These are phyloP conservation scores for Yasuhikotakia modesta DNA, from an alignment of 2,797 vertebrate genomes.

Conservation along the genomic window DNA sequence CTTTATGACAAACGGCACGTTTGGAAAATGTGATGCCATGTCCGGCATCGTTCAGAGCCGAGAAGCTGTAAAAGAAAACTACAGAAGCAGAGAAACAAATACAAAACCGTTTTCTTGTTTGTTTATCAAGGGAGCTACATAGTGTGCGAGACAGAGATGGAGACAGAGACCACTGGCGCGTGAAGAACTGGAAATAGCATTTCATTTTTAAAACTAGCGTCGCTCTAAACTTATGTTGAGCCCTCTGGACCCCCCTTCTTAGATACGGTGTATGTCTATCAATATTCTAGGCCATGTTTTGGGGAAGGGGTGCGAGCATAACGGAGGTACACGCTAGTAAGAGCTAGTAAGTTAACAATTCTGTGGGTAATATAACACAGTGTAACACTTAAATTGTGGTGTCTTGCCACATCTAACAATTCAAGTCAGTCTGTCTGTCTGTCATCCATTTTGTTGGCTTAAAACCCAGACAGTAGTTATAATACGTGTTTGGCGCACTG, in stretches of 20 bases:
- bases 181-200: constrained; percentile 56
- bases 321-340: constrained; percentile 74
- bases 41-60: background rate
- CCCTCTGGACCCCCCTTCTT: constrained; percentile 55
- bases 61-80: constrained; percentile 4
- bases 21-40: background rate
- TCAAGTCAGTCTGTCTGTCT: constrained; percentile 1
- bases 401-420: constrained; percentile 2
- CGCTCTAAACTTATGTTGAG: constrained; percentile 56
- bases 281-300: constrained; percentile 76
- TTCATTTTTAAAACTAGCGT: constrained; percentile 46
- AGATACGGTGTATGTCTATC: constrained; percentile 66
- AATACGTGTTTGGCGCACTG: background rate
- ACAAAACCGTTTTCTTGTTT: constrained; percentile 26
- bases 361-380: too few species aligned
- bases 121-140: constrained; percentile 55
- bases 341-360: too few species aligned
- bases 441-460: constrained; percentile 15
- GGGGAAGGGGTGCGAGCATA: constrained; percentile 73
- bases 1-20: background rate
- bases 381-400: background rate
- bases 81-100: constrained; percentile 25
- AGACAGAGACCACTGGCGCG: constrained; percentile 52
- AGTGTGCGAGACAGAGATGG: constrained; percentile 49
- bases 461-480: background rate